Conservation (phyloP, 2,797 vertebrate genomes). For the Chromis chromis region DNA sequence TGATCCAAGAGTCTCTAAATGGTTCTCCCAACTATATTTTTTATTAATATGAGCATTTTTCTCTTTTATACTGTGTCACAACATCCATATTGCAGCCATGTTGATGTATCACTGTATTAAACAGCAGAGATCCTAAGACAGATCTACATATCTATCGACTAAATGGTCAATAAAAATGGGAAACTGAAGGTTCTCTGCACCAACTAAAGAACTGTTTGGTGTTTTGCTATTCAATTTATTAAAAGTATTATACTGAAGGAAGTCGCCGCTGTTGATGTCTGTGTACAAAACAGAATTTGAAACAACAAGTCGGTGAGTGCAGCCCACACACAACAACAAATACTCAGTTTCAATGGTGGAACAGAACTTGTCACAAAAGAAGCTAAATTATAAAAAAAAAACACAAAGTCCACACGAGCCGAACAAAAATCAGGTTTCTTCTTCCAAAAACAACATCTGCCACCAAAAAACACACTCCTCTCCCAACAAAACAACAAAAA, state of each 20-base stretch:
- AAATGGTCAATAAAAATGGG: not conserved
- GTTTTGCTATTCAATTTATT: too few species aligned
- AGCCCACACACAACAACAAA: slow-evolving; percentile 26
- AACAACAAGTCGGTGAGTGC: not conserved
- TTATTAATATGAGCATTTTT: too few species aligned
- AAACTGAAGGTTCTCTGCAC: not conserved
- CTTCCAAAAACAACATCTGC: slow-evolving; percentile 35
- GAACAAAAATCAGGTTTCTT: slow-evolving; percentile 8
- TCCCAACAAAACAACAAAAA: not conserved
- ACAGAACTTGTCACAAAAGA: slow-evolving; percentile 1
- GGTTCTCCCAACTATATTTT: too few species aligned
- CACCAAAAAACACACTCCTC: slow-evolving; percentile 4
- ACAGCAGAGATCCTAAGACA: too few species aligned
- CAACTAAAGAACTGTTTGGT: not conserved
- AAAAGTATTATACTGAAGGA: not conserved
- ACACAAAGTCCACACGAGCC: slow-evolving; percentile 7
- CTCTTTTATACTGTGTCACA: too few species aligned
- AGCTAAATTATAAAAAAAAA: not conserved
- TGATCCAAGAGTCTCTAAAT: too few species aligned
- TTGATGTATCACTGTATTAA: too few species aligned
- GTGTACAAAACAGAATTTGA: slow-evolving; percentile 6
- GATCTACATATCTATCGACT: too few species aligned
- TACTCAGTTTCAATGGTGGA: slow-evolving; percentile 4
- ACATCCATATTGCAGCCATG: too few species aligned
- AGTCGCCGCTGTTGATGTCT: slow-evolving; percentile 12